Evolutionary conservation across 2,797 vertebrate genomes (phyloP), one percentile per base, ranked within the genome.

Genomic region (Ctenopoma kingsleyae): DNA sequence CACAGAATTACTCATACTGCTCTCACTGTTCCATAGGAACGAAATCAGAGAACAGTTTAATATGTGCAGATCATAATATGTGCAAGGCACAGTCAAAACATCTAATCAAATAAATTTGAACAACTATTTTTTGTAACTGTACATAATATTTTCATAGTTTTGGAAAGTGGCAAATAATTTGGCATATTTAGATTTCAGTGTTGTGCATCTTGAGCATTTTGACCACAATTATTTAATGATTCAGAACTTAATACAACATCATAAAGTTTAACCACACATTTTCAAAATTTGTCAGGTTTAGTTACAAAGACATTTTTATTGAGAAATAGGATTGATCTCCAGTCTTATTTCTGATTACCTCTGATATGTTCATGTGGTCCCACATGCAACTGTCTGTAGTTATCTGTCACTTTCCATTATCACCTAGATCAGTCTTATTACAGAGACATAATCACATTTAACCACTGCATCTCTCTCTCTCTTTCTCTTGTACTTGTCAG

Each of bases 391-490:
- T 77, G 30, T 30, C 85, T 77, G 30, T 8, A 30, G 30, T 12
- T 36, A 83, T 83, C 71, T 77, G 38, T 70, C 68, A 36, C 40
- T 46, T 71, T 69, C 46, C 46, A 79, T 87, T 82, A 85, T 80
- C 83, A 69, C 20, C 13, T 25, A 56, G 41, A 74, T 88, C 83
- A 82, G n/a, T 73, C 49, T 69, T 49, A 20, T 47, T 65, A 20
- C 55, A 71, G 68, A 74, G 68, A 74, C 84, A 62, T 40, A 71
- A 70, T 46, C 57, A 76, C 11, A 63, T 76, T 71, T 60, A 83
- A 27, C 71, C 51, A 32, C 53, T 50, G 49, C 50, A 20, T 12
- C 53, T 59, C 55, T 60, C 23, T 38, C 17, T 58, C 19, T 38
- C 6, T n/a, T 4, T 43, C 35, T 65, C 12, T 62, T 35, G 4